Evolutionary conservation across 2,797 vertebrate genomes (phyloP).

Genomic region (Lepilemur septentrionalis): DNA sequence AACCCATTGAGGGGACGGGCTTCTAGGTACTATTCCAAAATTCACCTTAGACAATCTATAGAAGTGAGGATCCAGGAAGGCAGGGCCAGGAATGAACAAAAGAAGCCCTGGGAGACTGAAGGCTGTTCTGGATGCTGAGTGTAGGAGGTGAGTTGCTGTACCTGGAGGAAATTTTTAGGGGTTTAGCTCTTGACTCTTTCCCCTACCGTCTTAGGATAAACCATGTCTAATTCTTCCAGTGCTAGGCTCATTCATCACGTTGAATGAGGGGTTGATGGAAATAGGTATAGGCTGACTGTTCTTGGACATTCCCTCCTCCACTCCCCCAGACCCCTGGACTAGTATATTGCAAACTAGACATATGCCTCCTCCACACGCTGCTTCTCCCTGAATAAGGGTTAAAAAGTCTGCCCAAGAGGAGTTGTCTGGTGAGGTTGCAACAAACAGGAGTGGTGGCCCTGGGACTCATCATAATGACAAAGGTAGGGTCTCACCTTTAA

Average conservation of each 20-base stretch:
- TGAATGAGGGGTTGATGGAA: not conserved
- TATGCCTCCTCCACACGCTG: not conserved
- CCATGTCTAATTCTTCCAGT: not conserved
- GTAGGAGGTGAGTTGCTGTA: not conserved
- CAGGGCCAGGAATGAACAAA: not conserved
- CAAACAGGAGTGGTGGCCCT: not conserved
- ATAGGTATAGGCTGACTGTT: not conserved
- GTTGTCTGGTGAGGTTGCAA: not conserved
- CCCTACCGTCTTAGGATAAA: not conserved
- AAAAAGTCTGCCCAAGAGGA: not conserved
- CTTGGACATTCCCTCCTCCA: not conserved
- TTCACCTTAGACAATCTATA: not conserved
- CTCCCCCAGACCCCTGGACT: rapidly evolving
- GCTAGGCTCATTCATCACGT: not conserved
- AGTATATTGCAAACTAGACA: not conserved
- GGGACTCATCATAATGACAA: not conserved
- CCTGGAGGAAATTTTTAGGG: not conserved
- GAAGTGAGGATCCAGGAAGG: not conserved
- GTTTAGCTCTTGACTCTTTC: not conserved
- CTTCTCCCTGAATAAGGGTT: not conserved
- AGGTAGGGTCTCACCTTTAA: not conserved
- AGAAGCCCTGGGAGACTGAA: not conserved
- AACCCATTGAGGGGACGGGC: not conserved
- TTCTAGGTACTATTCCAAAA: not conserved
- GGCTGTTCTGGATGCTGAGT: not conserved